These are phyloP conservation scores for Eilema sororculum DNA, from an alignment of 2,888 invertebrate genomes.

Conservation along the genomic window DNA sequence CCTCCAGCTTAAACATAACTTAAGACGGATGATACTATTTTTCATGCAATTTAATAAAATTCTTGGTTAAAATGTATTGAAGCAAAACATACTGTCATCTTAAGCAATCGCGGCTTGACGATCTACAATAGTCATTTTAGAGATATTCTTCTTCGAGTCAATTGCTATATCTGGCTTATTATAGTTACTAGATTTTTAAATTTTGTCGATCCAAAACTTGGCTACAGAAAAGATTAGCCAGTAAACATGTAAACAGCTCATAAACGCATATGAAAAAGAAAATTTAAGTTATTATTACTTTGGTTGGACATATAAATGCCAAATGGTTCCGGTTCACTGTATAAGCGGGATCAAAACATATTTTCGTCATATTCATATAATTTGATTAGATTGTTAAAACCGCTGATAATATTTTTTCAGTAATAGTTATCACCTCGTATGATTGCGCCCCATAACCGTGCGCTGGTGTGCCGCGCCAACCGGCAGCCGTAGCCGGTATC, in stretches of 20 bases:
- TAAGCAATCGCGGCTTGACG: neutral
- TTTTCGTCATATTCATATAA: neutral
- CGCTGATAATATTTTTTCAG: constrained; percentile 8
- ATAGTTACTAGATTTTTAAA: no score
- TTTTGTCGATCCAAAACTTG: no score
- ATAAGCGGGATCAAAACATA: neutral
- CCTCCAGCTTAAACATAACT: no score
- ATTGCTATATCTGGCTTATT: no score
- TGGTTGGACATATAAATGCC: neutral
- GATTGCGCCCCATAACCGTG: constrained; percentile 61
- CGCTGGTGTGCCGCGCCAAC: constrained; percentile 75
- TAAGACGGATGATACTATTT: neutral
- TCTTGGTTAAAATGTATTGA: neutral
- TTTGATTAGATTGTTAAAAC: constrained; percentile 12
- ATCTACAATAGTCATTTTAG: neutral
- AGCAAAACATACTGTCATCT: neutral
- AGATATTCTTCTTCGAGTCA: no score
- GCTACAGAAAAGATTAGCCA: no score
- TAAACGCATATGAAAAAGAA: neutral
- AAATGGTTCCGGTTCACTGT: neutral
- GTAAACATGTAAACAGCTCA: neutral
- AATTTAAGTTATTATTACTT: neutral
- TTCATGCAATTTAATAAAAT: no score
- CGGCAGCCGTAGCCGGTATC: constrained; percentile 74
- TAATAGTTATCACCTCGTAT: constrained; percentile 69